phyloP scores from a whole-genome alignment of 2,888 invertebrate genomes.

The Phengaris alcon region DNA sequence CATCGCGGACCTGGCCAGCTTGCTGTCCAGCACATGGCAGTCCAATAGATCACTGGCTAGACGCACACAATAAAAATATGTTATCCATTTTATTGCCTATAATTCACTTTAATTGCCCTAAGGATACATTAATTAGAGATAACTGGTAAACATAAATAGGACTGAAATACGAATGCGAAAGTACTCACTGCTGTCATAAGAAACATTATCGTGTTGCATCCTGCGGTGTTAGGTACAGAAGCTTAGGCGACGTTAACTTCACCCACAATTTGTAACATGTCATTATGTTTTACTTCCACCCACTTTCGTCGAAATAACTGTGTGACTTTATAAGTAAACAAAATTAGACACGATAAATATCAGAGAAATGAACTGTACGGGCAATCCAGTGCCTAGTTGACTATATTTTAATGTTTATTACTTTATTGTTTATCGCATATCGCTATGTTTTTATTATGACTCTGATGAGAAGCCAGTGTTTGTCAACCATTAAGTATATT shows the following conservation, averaged over 20 bases:
- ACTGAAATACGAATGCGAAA: constrained; percentile 45
- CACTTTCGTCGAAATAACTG: neutral
- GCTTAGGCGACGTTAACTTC: neutral
- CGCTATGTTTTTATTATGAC: neutral
- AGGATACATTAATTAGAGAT: constrained; percentile 61
- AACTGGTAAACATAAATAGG: constrained; percentile 44
- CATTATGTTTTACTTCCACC: constrained; percentile 21
- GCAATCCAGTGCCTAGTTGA: neutral
- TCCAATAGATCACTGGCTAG: constrained; percentile 75
- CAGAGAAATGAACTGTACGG: neutral
- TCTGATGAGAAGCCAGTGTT: neutral
- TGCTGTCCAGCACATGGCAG: constrained; percentile 72
- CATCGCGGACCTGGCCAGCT: constrained; percentile 61
- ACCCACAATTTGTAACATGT: neutral
- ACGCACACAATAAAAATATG: constrained; percentile 63
- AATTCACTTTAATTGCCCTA: constrained; percentile 66
- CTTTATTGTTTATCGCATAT: constrained; percentile 4
- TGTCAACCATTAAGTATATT: neutral
- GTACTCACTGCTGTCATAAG: constrained; percentile 70
- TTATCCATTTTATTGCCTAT: constrained; percentile 68
- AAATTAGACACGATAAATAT: constrained; percentile 9
- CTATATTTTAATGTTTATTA: constrained; percentile 16
- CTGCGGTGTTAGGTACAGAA: constrained; percentile 31
- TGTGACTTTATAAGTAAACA: constrained; percentile 8
- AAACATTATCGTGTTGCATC: constrained; percentile 69